Evolutionary conservation across 1,140 invertebrate genomes (phyloP), one percentile per base, ranked within the genome.

Genomic region (Oscheius sp.): DNA sequence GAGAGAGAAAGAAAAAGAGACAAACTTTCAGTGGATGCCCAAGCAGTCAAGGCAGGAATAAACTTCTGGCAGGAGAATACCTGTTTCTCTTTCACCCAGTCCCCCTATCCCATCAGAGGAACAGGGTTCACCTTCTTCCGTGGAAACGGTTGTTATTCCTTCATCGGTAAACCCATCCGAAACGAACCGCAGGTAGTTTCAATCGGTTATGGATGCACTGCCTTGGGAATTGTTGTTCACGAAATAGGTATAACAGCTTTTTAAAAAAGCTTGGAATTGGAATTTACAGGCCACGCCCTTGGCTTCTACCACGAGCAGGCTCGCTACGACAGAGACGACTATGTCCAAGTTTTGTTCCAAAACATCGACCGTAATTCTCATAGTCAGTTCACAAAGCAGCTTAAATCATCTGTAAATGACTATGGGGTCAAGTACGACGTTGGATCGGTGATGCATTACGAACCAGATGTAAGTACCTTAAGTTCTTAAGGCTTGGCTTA

Each of bases 301-400:
- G 72, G 72, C 3, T 68, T 74, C 64, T 74, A 61, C 45, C 72
- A 74, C 55, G 72, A 74, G 26, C 72, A 74, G 46, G 46, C 72
- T 61, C 46, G 72, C 1, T 67, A 58, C n/a, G 72, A 74, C 26
- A 42, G 72, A 58, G 72, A 74, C 38, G 52, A 59, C 13, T 74
- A 67, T 45, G 65, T 74, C n/a, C 26, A 52, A 4, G 52, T 74
- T 59, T 15, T 67, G 1, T 61, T 55, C 1, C 59, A 59, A n/a
- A 74, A 74, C 59, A 74, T 74, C 29, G 52, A 67, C 1, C 15
- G 28, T 0, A 34, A 2, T 18, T 74, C 67, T 38, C 36, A 61
- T 3, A 61, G 26, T 64, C 72, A 74, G 29, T 74, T 74, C 23
- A 61, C 72, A 1, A 67, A 74, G 20, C 72, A 74, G 67, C 42